phyloP scores from a whole-genome alignment of 2,113 vertebrate species.

The Mustela lutreola region DNA sequence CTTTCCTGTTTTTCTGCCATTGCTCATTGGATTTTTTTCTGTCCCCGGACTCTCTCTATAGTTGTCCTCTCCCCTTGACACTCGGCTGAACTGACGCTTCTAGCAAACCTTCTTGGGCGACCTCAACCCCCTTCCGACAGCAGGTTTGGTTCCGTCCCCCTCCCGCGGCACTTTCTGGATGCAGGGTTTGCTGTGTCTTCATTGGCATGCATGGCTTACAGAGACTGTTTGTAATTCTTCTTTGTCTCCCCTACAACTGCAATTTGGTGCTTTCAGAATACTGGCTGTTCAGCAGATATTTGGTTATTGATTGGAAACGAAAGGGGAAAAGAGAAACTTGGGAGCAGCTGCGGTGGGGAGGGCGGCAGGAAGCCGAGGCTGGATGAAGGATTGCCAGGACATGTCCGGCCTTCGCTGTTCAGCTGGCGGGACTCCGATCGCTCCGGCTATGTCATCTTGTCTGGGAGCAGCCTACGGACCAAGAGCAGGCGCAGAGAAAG shows the following conservation, averaged over 20 bases:
- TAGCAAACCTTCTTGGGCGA: background rate
- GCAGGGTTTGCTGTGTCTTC: background rate
- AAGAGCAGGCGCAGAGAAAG: background rate
- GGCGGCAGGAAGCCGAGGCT: background rate
- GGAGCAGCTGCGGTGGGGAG: background rate
- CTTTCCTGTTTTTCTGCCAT: background rate
- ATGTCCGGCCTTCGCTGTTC: background rate
- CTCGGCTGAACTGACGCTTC: background rate
- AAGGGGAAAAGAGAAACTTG: no score
- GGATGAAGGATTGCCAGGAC: background rate
- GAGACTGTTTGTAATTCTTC: background rate
- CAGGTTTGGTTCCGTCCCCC: background rate
- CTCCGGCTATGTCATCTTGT: background rate
- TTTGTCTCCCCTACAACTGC: background rate
- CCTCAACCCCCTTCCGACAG: background rate
- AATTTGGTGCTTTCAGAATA: background rate
- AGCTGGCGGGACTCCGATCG: background rate
- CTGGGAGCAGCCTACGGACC: background rate
- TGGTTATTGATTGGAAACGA: background rate
- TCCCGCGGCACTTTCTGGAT: fast-evolving
- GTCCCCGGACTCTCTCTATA: background rate
- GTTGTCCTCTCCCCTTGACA: background rate
- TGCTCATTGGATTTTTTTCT: background rate
- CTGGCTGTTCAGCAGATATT: background rate
- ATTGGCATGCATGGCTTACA: background rate